These are phyloP conservation scores for Nasonia giraulti DNA, from an alignment of 1,140 invertebrate species.

Conservation along the genomic window DNA sequence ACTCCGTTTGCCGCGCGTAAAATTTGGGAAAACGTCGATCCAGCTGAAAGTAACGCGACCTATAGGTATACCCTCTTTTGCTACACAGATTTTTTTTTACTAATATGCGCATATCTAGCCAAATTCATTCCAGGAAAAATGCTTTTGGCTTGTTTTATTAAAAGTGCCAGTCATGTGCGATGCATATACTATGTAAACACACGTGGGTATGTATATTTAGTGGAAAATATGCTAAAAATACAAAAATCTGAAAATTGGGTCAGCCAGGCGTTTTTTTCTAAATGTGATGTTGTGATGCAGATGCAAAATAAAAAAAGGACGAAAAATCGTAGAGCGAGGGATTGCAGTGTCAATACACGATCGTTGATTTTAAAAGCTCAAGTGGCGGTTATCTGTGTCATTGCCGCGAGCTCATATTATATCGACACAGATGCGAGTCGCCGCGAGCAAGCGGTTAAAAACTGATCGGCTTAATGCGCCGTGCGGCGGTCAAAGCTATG, in stretches of 20 bases:
- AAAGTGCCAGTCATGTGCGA: background rate
- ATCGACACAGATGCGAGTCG: too few relatives aligned
- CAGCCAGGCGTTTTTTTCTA: background rate
- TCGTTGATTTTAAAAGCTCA: background rate
- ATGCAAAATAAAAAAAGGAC: background rate
- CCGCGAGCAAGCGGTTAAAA: background rate
- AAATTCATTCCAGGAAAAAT: background rate
- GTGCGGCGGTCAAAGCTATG: background rate
- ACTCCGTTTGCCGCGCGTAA: background rate
- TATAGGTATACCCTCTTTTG: too few relatives aligned
- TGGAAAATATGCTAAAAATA: background rate
- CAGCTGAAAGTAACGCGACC: background rate
- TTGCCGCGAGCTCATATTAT: background rate
- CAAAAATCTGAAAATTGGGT: background rate
- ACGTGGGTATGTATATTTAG: background rate
- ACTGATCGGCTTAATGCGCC: background rate
- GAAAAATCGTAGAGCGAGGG: background rate
- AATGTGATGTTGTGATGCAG: too few relatives aligned
- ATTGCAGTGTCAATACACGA: background rate
- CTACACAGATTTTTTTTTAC: background rate
- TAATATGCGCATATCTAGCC: background rate
- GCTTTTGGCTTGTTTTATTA: background rate
- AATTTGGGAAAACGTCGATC: background rate
- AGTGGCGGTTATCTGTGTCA: background rate
- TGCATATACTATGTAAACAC: background rate